Evolutionary conservation across 2,888 invertebrate genomes (phyloP), one percentile per base, ranked within the genome.

Genomic region (Eretmocerus hayati): DNA sequence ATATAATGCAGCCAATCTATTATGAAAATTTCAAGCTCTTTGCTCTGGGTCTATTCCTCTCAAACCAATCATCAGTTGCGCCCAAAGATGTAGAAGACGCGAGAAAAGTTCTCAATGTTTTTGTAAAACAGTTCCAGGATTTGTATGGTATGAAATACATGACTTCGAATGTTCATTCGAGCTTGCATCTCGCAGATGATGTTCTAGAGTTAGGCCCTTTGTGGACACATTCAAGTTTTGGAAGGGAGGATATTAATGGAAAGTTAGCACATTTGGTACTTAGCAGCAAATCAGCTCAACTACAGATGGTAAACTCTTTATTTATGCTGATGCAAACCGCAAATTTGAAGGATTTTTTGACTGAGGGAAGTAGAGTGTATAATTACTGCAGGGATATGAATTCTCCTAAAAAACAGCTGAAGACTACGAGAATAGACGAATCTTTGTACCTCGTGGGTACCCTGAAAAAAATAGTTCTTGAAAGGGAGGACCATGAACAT

Each of bases 101-200:
- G 9, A 9, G 9, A 37, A 37, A 18, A 37, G 13, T 37, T 13
- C 6, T 42, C 3, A 5, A 42, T 13, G 6, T 13, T 18, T 42
- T 15, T 33, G 33, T 42, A 8, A n/a, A 20, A 5, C 15, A 21
- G 15, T 43, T 33, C 15, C 16, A 32, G 18, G 5, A 5, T 20
- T 22, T 44, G 5, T 44, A 44, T 18, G 44, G 44, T 11, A 16
- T 18, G 18, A 8, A 23, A 37, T 11, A 44, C n/a, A 37, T 44
- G 37, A 18, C 37, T 5, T 44, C 18, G 2, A 44, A 44, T 16
- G 15, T 44, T 13, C 44, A 44, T 36, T 26, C 11, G 6, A 20
- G 20, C 13, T 35, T 36, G 18, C 37, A 44, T 18, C 20, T 44
- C 35, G 11, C 36, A n/a, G 18, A 35, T 18, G 44, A 36, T 26